Percentiles rank a stretch among this genome's conserved stretches.
Conservation (phyloP, 2,797 vertebrate species). For the Megaceryle alcyon region DNA sequence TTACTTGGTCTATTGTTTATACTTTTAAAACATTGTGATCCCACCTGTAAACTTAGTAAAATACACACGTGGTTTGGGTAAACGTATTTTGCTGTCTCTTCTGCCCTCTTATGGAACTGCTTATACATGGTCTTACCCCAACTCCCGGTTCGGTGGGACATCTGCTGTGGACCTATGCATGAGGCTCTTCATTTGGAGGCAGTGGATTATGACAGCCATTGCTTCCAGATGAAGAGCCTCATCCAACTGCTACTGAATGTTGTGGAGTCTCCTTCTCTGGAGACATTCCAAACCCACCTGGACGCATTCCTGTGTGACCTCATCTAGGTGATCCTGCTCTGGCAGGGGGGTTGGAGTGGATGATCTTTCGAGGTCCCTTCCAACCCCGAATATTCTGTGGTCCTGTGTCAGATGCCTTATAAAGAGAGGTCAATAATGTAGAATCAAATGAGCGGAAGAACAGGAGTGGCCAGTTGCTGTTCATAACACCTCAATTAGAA, state of each 20-base stretch:
- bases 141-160: neutral
- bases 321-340: no score
- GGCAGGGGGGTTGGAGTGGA: no score
- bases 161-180: neutral
- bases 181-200: neutral
- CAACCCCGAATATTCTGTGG: no score
- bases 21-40: neutral
- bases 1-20: neutral
- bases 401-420: neutral
- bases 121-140: neutral
- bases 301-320: no score
- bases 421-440: neutral
- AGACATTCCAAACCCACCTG: no score
- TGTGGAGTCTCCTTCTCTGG: no score
- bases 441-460: neutral
- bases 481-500: neutral
- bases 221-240: no score
- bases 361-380: no score
- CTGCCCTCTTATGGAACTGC: constrained; percentile 45
- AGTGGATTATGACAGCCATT: neutral
- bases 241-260: no score
- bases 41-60: neutral
- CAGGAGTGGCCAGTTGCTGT: neutral
- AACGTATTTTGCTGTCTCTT: constrained; percentile 33
- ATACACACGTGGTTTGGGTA: neutral